phyloP scores from a whole-genome alignment of 2,797 vertebrate species.

The Syngnathus rostellatus region DNA sequence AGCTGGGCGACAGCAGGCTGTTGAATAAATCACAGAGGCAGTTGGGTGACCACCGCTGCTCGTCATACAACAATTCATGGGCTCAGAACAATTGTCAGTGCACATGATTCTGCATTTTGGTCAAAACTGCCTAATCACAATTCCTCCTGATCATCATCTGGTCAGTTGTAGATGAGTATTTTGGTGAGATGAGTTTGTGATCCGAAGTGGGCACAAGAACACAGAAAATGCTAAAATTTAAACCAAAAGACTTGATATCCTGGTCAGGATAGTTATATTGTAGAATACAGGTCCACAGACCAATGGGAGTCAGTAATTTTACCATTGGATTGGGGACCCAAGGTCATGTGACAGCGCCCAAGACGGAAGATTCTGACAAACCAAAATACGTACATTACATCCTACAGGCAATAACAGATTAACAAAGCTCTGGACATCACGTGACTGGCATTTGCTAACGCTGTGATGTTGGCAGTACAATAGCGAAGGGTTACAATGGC shows the following conservation, averaged over 20 bases:
- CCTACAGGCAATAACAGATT: too few relatives aligned
- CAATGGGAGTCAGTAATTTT: background rate
- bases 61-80: constrained; percentile 44
- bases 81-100: constrained; percentile 37
- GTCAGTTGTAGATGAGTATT: background rate
- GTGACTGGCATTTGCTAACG: too few relatives aligned
- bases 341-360: background rate
- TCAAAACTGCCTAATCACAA: constrained; percentile 38
- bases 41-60: constrained; percentile 52
- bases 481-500: too few relatives aligned
- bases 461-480: too few relatives aligned
- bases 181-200: background rate
- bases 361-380: background rate
- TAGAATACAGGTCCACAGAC: background rate
- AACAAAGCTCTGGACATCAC: too few relatives aligned
- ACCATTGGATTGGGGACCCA: background rate
- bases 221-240: background rate
- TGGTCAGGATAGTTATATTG: background rate
- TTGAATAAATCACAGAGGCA: constrained; percentile 58
- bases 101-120: constrained; percentile 19
- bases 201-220: background rate
- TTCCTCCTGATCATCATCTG: background rate
- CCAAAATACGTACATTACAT: too few relatives aligned
- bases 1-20: constrained; percentile 58
- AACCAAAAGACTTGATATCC: background rate